Conservation (phyloP, 2,888 invertebrate species). For the Crepidodera aurea region DNA sequence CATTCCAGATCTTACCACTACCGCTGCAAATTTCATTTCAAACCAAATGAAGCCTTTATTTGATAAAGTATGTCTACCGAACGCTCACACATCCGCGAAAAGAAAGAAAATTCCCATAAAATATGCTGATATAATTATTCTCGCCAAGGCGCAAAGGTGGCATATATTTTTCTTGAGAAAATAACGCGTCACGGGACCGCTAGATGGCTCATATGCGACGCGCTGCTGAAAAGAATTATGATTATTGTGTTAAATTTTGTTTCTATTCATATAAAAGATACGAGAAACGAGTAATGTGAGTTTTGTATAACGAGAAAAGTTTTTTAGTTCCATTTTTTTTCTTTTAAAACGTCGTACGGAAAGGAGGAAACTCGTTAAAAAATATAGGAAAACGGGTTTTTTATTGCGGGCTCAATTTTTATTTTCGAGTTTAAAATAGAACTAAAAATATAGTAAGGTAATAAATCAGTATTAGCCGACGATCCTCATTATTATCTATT, state of each 20-base stretch:
- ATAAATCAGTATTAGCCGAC: too few relatives aligned
- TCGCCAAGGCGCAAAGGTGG: slow-evolving; percentile 9
- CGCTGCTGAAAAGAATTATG: slow-evolving; percentile 20
- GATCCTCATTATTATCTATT: too few relatives aligned
- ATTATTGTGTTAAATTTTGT: slow-evolving; percentile 25
- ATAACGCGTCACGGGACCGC: slow-evolving; percentile 11
- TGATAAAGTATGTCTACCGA: slow-evolving; percentile 21
- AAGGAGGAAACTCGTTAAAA: too few relatives aligned
- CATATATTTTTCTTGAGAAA: slow-evolving; percentile 18
- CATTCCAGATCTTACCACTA: too few relatives aligned
- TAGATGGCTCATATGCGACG: slow-evolving; percentile 8
- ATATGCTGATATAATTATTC: slow-evolving; percentile 31
- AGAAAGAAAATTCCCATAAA: slow-evolving; percentile 11
- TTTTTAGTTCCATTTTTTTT: background rate
- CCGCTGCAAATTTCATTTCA: too few relatives aligned
- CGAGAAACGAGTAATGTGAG: slow-evolving; percentile 1
- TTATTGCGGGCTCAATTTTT: too few relatives aligned
- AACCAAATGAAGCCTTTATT: slow-evolving; percentile 25
- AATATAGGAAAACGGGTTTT: too few relatives aligned
- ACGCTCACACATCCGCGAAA: slow-evolving; percentile 2
- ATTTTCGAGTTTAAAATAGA: too few relatives aligned
- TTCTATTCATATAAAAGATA: background rate
- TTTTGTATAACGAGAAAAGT: slow-evolving; percentile 24
- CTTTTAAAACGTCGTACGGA: background rate
- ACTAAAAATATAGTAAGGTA: too few relatives aligned